Evolutionary conservation across 23 tunicate species (phyloP), one percentile per base, ranked within the genome.

Genomic region (Halocynthia roretzi): DNA sequence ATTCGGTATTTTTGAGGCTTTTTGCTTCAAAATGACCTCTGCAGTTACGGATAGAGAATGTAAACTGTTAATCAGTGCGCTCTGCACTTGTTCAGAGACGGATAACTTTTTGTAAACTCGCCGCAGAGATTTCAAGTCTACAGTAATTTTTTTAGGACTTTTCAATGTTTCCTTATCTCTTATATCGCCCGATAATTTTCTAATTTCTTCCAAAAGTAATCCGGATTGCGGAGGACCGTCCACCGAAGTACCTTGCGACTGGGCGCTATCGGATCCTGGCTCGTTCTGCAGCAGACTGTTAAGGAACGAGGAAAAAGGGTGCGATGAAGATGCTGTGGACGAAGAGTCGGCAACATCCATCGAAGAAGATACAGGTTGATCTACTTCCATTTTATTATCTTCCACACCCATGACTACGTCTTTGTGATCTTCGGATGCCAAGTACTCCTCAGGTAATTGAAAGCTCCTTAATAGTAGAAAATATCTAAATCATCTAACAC

Each of bases 91-190:
- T 53, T 58, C 76, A 61, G 79, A 56, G 18, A 81, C 57, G 7
- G 55, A 5, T 31, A 77, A 78, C 7, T 73, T 75, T 10, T 54
- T 75, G 57, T 82, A 89, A 18, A 89, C 68, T 22, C 67, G 69
- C 44, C 85, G 67, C 18, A 89, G 55, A 15, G 18, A 21, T 54
- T 58, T 74, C 75, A 89, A 72, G 68, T 89, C 80, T 40, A 84
- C 85, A 53, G 85, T 89, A 22, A 83, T 82, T 17, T 7, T 20
- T 31, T 54, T 17, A 75, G 11, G 19, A 1, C 14, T 23, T n/a
- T 15, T 23, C 5, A 70, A 77, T 21, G 70, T 61, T 22, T 77
- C 18, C 12, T 57, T 55, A 8, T 21, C n/a, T 18, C 2, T 15
- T n/a, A 11, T 67, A 40, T 67, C 21, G 23, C 5, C 22, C 2